Percentiles rank a stretch among this genome's conserved stretches.
These are phyloP conservation scores for Drosophila pectinifera DNA, from an alignment of 1,140 invertebrate genomes.

Conservation along the genomic window DNA sequence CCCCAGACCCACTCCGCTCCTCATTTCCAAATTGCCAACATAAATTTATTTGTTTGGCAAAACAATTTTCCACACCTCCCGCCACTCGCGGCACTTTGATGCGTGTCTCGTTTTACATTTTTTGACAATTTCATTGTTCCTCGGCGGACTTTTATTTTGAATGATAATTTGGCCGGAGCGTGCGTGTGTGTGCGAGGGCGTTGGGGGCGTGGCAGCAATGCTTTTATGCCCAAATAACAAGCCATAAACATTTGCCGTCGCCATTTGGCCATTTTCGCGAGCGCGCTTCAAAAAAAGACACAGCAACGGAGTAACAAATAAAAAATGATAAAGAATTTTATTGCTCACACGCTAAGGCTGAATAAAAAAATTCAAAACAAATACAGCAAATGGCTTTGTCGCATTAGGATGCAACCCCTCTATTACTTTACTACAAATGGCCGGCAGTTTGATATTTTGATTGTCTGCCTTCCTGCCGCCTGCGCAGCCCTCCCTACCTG, in stretches of 20 bases:
- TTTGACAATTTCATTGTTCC: constrained; percentile 81
- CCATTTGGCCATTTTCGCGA: constrained; percentile 69
- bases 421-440: constrained; percentile 62
- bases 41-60: constrained; percentile 80
- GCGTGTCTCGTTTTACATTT: constrained; percentile 80
- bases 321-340: constrained; percentile 82
- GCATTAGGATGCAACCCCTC: constrained; percentile 62
- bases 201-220: constrained; percentile 44
- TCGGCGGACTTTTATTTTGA: constrained; percentile 66
- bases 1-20: neutral
- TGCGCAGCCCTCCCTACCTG: neutral
- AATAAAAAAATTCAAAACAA: constrained; percentile 39
- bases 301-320: constrained; percentile 52
- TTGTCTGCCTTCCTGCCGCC: constrained; percentile 32
- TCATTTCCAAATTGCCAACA: constrained; percentile 79
- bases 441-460: constrained; percentile 75
- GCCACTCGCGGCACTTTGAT: constrained; percentile 46
- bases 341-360: constrained; percentile 57
- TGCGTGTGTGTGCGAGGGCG: neutral
- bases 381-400: constrained; percentile 78
- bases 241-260: constrained; percentile 73
- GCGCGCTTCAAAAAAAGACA: constrained; percentile 34
- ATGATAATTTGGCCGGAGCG: constrained; percentile 56
- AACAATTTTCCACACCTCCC: constrained; percentile 47
- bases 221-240: constrained; percentile 81